Conservation (phyloP, 1,140 invertebrate genomes). For the Drosophila neocordata region DNA sequence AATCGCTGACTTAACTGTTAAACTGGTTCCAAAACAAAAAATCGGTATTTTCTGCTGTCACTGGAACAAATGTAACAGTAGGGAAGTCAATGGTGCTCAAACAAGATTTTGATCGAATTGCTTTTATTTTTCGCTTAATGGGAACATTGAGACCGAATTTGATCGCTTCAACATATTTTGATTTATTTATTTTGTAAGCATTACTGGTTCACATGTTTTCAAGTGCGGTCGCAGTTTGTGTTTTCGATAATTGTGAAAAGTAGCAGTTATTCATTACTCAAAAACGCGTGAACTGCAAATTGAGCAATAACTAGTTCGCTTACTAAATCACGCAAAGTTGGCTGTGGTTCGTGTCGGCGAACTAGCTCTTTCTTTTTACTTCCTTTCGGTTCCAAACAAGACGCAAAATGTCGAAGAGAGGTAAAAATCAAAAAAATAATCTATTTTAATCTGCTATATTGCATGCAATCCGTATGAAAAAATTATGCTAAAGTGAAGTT, state of each 20-base stretch:
- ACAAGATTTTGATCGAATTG: too few species aligned
- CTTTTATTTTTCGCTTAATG: too few species aligned
- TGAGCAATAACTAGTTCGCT: constrained; percentile 17
- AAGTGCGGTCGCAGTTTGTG: too few species aligned
- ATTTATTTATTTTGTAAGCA: too few species aligned
- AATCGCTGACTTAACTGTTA: not conserved
- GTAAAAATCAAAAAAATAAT: constrained; percentile 67
- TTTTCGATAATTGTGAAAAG: not conserved
- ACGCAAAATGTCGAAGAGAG: constrained; percentile 82
- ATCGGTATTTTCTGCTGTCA: not conserved
- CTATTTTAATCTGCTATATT: constrained; percentile 44
- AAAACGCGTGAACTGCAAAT: not conserved
- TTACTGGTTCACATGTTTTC: too few species aligned
- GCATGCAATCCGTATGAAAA: constrained; percentile 29
- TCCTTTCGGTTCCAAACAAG: constrained; percentile 78
- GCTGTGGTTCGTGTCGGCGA: constrained; percentile 48
- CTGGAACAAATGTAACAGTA: too few species aligned
- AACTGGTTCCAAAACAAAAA: not conserved
- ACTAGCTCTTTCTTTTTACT: constrained; percentile 79
- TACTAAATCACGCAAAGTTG: constrained; percentile 53
- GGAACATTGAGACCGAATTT: too few species aligned
- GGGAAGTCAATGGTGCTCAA: too few species aligned
- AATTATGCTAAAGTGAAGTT: constrained; percentile 16
- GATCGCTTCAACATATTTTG: too few species aligned
- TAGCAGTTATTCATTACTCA: not conserved